These are phyloP conservation scores for Zonitis immaculata DNA, from an alignment of 2,888 invertebrate genomes.

Conservation along the genomic window DNA sequence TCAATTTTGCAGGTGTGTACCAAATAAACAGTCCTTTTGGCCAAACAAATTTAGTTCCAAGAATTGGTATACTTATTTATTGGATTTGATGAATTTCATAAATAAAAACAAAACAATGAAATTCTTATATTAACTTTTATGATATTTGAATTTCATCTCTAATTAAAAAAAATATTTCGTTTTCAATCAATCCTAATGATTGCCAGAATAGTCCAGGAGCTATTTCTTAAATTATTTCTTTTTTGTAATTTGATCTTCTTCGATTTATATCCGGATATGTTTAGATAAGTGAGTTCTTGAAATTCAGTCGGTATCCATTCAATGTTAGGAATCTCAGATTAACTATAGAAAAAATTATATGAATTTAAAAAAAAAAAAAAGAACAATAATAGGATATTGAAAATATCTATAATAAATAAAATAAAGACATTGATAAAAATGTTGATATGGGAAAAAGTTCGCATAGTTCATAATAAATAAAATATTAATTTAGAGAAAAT, in stretches of 20 bases:
- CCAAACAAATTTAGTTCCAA: not conserved
- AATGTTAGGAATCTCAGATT: slow-evolving; percentile 45
- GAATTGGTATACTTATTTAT: not conserved
- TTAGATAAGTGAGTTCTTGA: slow-evolving; percentile 50
- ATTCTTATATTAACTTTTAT: not conserved
- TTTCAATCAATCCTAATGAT: slow-evolving; percentile 53
- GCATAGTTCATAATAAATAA: no score
- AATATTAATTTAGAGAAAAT: no score
- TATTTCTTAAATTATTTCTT: slow-evolving; percentile 49
- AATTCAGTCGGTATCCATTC: slow-evolving; percentile 51
- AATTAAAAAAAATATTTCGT: slow-evolving; percentile 42
- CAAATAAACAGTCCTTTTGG: not conserved
- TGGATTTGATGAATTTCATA: not conserved
- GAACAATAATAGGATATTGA: no score
- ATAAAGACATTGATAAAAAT: no score
- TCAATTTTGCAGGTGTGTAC: not conserved
- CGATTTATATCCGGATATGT: slow-evolving; percentile 47
- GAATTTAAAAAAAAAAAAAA: slow-evolving; percentile 8
- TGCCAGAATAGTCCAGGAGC: slow-evolving; percentile 56
- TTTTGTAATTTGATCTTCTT: slow-evolving; percentile 47
- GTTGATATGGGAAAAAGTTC: no score
- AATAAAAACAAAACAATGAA: not conserved
- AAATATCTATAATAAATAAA: no score
- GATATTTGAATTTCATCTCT: not conserved
- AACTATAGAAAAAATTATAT: no score